phyloP scores from a whole-genome alignment of 2,113 vertebrate genomes.

The Melanerpes aurifrons region DNA sequence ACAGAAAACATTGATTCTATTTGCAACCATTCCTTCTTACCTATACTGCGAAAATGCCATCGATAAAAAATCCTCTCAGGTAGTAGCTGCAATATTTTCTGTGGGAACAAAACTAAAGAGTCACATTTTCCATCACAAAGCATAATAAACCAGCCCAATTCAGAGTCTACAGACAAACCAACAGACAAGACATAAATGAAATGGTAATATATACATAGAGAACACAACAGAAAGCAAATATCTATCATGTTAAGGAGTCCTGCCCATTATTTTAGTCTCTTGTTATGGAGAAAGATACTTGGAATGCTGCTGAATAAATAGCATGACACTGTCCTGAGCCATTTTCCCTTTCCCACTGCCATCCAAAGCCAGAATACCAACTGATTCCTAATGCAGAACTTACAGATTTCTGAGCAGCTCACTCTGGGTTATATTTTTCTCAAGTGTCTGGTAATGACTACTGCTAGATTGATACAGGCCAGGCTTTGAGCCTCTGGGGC shows the following conservation, averaged over 20 bases:
- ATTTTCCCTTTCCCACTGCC: not conserved
- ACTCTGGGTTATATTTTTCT: not conserved
- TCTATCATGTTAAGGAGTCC: not conserved
- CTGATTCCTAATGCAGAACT: not conserved
- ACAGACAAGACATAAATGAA: not conserved
- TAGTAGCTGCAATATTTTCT: constrained; percentile 98
- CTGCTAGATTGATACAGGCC: not conserved
- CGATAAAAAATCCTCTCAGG: constrained; percentile 97
- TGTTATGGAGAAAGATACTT: not conserved
- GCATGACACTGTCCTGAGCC: rapidly evolving
- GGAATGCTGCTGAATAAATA: not conserved
- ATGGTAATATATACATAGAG: not conserved
- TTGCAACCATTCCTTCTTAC: constrained; percentile 78
- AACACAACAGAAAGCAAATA: not conserved
- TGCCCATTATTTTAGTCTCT: not conserved
- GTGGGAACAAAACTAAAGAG: constrained; percentile 63
- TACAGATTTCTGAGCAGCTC: not conserved
- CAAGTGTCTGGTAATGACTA: not conserved
- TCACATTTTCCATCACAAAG: not conserved
- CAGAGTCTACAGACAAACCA: not conserved
- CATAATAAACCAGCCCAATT: not conserved
- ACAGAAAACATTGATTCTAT: not conserved
- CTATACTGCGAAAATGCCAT: constrained; percentile 99
- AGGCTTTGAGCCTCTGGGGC: not conserved
- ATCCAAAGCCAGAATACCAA: not conserved